phyloP scores from a whole-genome alignment of 2,797 vertebrate genomes.

The Macropodus opercularis region DNA sequence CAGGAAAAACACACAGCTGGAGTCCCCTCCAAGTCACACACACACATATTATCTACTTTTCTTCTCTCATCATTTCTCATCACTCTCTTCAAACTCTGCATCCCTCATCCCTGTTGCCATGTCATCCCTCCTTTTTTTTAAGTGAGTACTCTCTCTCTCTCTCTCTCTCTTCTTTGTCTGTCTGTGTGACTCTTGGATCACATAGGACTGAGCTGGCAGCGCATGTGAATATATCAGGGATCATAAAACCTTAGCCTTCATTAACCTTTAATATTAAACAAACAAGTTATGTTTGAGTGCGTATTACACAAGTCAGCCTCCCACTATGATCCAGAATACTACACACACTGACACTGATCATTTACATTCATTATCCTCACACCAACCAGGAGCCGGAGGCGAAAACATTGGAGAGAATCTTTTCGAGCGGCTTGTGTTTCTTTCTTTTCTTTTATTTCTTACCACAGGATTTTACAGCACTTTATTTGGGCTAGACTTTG shows the following conservation, averaged over 20 bases:
- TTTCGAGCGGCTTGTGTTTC: slow-evolving; percentile 15
- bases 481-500: slow-evolving; percentile 1
- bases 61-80: slow-evolving; percentile 15
- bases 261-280: slow-evolving; percentile 6
- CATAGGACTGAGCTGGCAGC: slow-evolving; percentile 10
- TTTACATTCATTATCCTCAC: slow-evolving; percentile 21
- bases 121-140: slow-evolving; percentile 9
- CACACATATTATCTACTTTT: slow-evolving; percentile 23
- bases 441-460: slow-evolving; percentile 10
- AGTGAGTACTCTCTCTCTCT: slow-evolving; percentile 3
- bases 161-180: background rate
- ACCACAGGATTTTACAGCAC: background rate
- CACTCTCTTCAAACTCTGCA: slow-evolving; percentile 6
- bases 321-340: slow-evolving; percentile 8
- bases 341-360: slow-evolving; percentile 14
- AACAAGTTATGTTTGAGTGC: background rate
- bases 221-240: background rate
- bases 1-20: slow-evolving; percentile 63
- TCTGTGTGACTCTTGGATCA: slow-evolving; percentile 5
- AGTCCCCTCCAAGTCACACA: slow-evolving; percentile 16
- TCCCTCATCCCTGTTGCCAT: background rate
- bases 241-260: background rate
- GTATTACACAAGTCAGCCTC: background rate
- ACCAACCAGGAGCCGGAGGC: slow-evolving; percentile 22
- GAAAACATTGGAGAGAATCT: slow-evolving; percentile 35